Base-by-base conservation (phyloP, 1,140 invertebrate genomes). In the Drusus annulatus region DNA sequence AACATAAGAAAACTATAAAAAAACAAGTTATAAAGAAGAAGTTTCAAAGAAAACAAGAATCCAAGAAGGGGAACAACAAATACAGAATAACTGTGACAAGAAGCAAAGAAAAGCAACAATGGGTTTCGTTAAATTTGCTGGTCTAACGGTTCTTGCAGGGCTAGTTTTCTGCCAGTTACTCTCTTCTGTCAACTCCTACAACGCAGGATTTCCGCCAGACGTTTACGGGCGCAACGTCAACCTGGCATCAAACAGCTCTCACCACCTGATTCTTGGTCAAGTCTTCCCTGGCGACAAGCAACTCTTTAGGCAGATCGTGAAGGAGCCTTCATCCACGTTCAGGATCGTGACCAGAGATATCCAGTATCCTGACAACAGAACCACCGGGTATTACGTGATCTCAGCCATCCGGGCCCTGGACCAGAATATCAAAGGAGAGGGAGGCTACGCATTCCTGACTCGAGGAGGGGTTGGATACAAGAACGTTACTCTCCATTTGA, bases 391-490 rank as follows among this genome's bases (percentile, higher is more conserved):
- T 17, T 74, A 58, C 90, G 89, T 0, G 82, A 87, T 83, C 13
- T 75, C 78, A 0, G 63, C 52, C 60, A 82, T 91, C 51, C 87
- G 89, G 21, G 89, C 90, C 10, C 86, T 90, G 3, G 91, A 92
- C 63, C 89, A 90, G 71, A 88, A 90, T 13, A 87, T 69, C 4
- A 89, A 90, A 16, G 92, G 89, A 4, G 89, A 87, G 17, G 90
- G 90, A 10, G 81, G 81, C 13, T 80, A 5, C 89, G 91, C 69
- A 7, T 77, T 50, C 3, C 75, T 86, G 0, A 73, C 60, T 8
- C 82, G 84, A 45, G 90, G 90, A 8, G 90, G 90, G 0, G 83
- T 90, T 3, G 88, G 87, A 0, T 88, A 84, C 45, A 82, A 85
- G 31, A 86, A 87, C 69, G 87, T 86, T 1, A 85, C 84, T 6